phyloP scores from a whole-genome alignment of 53 echinoderm and acorn worm genomes.

The Paracentrotus lividus region DNA sequence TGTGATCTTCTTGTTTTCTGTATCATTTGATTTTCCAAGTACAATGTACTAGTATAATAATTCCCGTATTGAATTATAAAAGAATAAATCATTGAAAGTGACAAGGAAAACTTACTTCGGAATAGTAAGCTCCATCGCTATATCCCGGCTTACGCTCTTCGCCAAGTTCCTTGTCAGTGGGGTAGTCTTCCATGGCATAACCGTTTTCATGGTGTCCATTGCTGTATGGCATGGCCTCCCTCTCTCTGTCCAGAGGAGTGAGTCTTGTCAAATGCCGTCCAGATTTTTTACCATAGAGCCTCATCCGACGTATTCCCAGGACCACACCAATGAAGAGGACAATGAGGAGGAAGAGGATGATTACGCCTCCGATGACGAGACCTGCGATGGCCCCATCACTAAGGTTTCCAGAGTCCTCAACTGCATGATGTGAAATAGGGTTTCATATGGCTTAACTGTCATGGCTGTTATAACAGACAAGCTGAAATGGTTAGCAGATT shows the following conservation, averaged over 20 bases:
- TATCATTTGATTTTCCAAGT: too few species aligned
- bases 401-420: neutral
- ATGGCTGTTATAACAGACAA: neutral
- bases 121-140: neutral
- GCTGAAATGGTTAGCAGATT: too few species aligned
- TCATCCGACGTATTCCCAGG: neutral
- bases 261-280: too few species aligned
- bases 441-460: neutral
- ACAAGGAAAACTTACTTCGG: neutral
- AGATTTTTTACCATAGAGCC: neutral
- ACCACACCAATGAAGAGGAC: neutral
- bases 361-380: conserved; percentile 8
- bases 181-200: neutral
- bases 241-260: neutral
- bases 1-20: too few species aligned
- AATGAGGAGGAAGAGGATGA: conserved; percentile 4
- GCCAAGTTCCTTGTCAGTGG: neutral
- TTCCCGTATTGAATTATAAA: too few species aligned
- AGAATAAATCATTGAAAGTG: neutral
- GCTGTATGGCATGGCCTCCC: neutral
- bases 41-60: too few species aligned
- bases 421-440: neutral
- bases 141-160: neutral
- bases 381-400: conserved; percentile 35
- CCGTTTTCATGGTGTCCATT: neutral